Conservation (phyloP, 2,113 vertebrate species). For the Edolisoma coerulescens region DNA sequence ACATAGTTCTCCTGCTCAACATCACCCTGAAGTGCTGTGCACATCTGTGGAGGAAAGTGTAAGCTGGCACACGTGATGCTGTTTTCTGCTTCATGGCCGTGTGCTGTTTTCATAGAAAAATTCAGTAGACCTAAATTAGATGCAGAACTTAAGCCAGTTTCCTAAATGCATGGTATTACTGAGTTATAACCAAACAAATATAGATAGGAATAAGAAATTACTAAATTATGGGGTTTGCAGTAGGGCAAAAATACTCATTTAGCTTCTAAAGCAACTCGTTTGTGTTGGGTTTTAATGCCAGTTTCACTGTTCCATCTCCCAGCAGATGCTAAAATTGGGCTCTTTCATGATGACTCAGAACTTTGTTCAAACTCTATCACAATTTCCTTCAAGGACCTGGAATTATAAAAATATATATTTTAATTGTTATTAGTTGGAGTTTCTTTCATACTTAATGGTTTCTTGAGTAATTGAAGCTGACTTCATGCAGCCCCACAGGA, state of each 20-base stretch:
- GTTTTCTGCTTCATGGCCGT: conserved; percentile 43
- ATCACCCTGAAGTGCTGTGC: conserved; percentile 29
- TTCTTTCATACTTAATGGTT: conserved; percentile 58
- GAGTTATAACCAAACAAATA: background rate
- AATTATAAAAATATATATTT: conserved; percentile 75
- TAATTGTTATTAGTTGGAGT: conserved; percentile 69
- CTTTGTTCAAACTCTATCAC: conserved; percentile 39
- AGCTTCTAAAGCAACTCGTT: background rate
- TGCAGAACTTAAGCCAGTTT: conserved; percentile 20
- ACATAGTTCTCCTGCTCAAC: background rate
- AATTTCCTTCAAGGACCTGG: conserved; percentile 60
- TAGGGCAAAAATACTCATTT: background rate
- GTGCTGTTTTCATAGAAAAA: background rate
- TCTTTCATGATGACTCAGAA: conserved; percentile 51
- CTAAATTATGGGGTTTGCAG: background rate
- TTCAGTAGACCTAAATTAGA: background rate
- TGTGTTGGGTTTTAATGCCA: conserved; percentile 61
- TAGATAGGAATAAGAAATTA: background rate
- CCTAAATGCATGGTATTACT: conserved; percentile 1
- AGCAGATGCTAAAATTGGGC: conserved; percentile 28
- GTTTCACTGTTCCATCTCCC: conserved; percentile 43
- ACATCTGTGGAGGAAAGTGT: background rate
- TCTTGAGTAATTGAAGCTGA: conserved; percentile 50
- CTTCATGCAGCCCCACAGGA: conserved; percentile 5
- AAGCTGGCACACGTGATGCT: conserved; percentile 28